Conservation (phyloP, 2,113 vertebrate species). For the Larimichthys polyactis region DNA sequence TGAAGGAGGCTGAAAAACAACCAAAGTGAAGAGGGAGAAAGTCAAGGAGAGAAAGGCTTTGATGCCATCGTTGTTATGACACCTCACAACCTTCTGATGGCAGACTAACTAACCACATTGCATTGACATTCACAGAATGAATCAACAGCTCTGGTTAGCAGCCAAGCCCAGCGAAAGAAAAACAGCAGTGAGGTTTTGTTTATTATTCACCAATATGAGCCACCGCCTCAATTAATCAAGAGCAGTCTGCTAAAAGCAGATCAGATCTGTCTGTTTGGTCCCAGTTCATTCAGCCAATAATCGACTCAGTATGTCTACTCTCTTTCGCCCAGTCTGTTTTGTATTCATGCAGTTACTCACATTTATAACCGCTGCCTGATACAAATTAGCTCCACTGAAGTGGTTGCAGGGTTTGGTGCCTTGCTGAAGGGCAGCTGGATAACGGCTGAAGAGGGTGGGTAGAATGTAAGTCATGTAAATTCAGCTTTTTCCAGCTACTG, state of each 20-base stretch:
- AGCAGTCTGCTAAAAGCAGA: constrained; percentile 41
- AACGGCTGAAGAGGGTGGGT: background rate
- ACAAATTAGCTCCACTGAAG: background rate
- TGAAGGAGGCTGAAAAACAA: constrained; percentile 8
- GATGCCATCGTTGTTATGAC: constrained; percentile 18
- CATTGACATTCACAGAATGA: constrained; percentile 16
- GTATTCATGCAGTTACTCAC: constrained; percentile 21
- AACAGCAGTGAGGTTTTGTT: constrained; percentile 47
- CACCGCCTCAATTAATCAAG: constrained; percentile 34
- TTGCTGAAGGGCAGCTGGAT: constrained; percentile 6
- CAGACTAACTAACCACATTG: constrained; percentile 2
- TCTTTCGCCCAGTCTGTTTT: constrained; percentile 15
- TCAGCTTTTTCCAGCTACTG: background rate
- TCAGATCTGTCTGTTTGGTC: constrained; percentile 46
- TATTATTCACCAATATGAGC: constrained; percentile 49
- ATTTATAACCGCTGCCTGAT: constrained; percentile 10
- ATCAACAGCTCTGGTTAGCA: constrained; percentile 33
- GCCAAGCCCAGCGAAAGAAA: constrained; percentile 15
- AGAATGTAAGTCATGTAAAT: background rate
- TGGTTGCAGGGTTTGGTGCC: constrained; percentile 5
- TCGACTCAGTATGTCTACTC: constrained; percentile 9
- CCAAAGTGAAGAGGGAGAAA: background rate
- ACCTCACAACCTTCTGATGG: constrained; percentile 15
- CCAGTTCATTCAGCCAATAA: constrained; percentile 38
- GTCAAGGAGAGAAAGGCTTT: constrained; percentile 5